These are phyloP conservation scores for Toxotes lorentzi DNA, from an alignment of 2,797 vertebrate genomes.

Conservation along the genomic window DNA sequence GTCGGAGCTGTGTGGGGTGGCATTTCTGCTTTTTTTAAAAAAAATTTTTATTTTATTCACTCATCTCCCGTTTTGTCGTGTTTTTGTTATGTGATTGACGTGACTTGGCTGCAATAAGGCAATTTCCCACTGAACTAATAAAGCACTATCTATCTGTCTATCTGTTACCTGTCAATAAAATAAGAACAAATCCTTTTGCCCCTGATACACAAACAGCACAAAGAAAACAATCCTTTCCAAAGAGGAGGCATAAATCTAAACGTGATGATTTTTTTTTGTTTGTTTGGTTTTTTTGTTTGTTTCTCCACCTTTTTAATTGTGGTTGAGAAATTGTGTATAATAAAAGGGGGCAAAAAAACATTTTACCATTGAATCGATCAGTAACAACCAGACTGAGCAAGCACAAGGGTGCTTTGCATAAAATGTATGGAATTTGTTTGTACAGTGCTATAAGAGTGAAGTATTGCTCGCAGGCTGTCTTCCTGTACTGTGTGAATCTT, in stretches of 20 bases:
- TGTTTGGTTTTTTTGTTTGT: background rate
- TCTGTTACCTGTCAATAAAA: constrained; percentile 8
- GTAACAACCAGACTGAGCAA: constrained; percentile 10
- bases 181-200: background rate
- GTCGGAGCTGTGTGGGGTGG: background rate
- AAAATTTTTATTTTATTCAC: background rate
- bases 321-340: background rate
- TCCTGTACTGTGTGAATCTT: background rate
- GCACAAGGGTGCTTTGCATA: background rate
- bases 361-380: background rate
- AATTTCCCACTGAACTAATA: background rate
- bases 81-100: constrained; percentile 18
- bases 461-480: background rate
- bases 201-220: background rate
- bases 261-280: background rate
- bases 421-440: constrained; percentile 26
- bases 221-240: background rate
- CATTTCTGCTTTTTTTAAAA: background rate
- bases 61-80: background rate
- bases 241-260: background rate
- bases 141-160: background rate
- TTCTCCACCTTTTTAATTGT: background rate
- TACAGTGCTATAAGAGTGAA: background rate
- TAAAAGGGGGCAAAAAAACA: background rate
- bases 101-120: constrained; percentile 2